These are phyloP conservation scores for Lycocorax pyrrhopterus DNA, from an alignment of 2,113 vertebrate genomes.

Conservation along the genomic window DNA sequence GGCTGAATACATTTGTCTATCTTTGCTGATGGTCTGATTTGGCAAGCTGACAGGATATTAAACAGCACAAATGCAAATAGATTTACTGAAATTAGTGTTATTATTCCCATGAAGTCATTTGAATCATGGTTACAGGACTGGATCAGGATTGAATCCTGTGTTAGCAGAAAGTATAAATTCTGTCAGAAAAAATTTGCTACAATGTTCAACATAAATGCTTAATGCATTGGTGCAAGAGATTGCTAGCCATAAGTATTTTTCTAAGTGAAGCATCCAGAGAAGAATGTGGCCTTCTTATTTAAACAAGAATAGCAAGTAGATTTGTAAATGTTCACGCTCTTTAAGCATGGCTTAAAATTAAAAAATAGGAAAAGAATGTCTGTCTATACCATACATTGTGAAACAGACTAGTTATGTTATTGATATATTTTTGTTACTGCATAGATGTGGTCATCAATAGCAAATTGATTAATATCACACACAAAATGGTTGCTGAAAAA, in stretches of 20 bases:
- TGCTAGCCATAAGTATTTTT: background rate
- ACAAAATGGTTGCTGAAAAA: background rate
- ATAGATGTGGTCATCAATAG: background rate
- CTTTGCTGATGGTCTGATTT: background rate
- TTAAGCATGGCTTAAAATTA: constrained; percentile 8
- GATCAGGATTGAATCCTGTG: background rate
- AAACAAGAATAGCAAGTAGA: background rate
- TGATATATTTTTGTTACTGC: background rate
- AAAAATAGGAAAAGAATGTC: background rate
- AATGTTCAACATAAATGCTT: background rate
- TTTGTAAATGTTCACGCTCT: background rate
- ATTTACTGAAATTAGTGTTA: background rate
- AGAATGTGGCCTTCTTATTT: background rate
- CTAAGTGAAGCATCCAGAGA: background rate
- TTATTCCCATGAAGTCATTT: background rate
- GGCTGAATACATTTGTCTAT: background rate
- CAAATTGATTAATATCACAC: background rate
- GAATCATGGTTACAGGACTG: background rate
- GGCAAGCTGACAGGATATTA: background rate
- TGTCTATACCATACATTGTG: background rate
- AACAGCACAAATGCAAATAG: background rate
- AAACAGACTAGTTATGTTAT: constrained; percentile 29
- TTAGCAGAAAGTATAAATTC: background rate
- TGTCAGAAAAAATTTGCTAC: background rate
- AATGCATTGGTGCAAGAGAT: background rate